Conservation (phyloP, 1,140 invertebrate species). For the Anagrus nilaparvatae region DNA sequence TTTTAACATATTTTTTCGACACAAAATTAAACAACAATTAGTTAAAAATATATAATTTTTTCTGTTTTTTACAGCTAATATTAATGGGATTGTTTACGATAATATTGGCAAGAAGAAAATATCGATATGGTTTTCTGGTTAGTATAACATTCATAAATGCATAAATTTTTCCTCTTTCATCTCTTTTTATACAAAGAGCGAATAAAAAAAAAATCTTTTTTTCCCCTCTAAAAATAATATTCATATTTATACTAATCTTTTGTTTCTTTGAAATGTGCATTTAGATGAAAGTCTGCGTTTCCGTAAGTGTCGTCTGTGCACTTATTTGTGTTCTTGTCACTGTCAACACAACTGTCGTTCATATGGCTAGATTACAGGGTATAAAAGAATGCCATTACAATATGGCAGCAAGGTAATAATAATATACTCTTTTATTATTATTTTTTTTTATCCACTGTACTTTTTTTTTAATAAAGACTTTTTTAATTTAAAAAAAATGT, state of each 20-base stretch:
- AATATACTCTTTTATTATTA: neutral
- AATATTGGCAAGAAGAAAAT: conserved; percentile 69
- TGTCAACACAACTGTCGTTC: conserved; percentile 84
- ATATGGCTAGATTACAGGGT: conserved; percentile 83
- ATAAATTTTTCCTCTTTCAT: neutral
- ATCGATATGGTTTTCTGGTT: conserved; percentile 78
- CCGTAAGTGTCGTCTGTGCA: conserved; percentile 72
- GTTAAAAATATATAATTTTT: no score
- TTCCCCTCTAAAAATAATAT: neutral
- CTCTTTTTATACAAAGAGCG: no score
- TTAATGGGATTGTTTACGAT: conserved; percentile 77
- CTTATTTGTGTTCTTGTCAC: conserved; percentile 78
- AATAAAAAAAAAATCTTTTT: no score
- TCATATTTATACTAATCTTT: neutral
- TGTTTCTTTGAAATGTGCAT: neutral
- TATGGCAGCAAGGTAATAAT: conserved; percentile 31
- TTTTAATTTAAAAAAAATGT: no score
- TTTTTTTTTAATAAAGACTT: no score
- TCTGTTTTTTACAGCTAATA: conserved; percentile 52
- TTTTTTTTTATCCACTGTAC: neutral
- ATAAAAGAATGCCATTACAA: conserved; percentile 80
- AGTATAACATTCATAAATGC: conserved; percentile 29
- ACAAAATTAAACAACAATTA: no score
- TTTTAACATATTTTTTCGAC: no score
- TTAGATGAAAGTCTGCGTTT: conserved; percentile 78